Evolutionary conservation across 2,113 vertebrate genomes (phyloP).

Genomic region (Clarias gariepinus): DNA sequence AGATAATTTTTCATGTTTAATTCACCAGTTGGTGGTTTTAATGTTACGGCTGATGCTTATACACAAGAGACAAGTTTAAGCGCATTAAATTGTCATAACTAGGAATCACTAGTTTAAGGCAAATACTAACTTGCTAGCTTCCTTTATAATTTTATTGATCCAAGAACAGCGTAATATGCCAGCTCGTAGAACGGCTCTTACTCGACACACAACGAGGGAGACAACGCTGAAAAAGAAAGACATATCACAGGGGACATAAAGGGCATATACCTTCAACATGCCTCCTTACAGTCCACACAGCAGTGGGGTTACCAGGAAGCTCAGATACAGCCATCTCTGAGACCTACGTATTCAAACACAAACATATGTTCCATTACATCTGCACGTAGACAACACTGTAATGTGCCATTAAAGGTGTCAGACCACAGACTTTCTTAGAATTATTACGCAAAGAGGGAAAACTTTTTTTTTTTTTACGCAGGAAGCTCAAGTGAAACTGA

Average conservation of each 20-base stretch:
- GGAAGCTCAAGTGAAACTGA: conserved; percentile 76
- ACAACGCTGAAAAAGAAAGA: background rate
- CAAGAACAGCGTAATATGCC: background rate
- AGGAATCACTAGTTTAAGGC: background rate
- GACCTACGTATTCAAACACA: conserved; percentile 73
- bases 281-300: conserved; percentile 96
- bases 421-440: background rate
- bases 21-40: too few species aligned
- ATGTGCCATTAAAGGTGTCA: background rate
- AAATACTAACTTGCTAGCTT: background rate
- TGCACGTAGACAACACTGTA: background rate
- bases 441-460: background rate
- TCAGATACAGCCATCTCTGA: conserved; percentile 99
- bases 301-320: conserved; percentile 97
- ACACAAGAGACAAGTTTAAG: background rate
- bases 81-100: background rate
- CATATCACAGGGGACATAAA: background rate
- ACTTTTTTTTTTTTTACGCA: background rate
- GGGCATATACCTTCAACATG: conserved; percentile 88
- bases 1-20: too few species aligned
- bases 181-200: background rate
- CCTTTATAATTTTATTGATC: background rate
- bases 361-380: conserved; percentile 65
- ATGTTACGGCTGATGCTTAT: too few species aligned
- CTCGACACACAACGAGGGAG: background rate